Conservation (phyloP, 1,140 invertebrate genomes). For the Drosophila biarmipes region DNA sequence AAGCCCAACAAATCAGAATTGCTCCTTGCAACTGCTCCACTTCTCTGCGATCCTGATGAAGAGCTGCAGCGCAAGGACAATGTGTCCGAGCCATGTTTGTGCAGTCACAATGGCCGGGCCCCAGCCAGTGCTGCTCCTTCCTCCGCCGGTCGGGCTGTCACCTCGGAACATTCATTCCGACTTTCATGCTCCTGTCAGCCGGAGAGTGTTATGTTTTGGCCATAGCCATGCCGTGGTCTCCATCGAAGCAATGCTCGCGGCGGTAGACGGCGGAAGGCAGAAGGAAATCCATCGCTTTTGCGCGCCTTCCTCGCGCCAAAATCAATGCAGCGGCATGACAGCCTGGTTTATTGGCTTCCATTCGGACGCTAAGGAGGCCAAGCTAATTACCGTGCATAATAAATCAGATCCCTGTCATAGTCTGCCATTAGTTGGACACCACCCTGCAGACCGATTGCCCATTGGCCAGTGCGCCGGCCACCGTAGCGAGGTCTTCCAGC, state of each 20-base stretch:
- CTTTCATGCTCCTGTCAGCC: slow-evolving; percentile 61
- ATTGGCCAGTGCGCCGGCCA: not conserved
- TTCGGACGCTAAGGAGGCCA: slow-evolving; percentile 68
- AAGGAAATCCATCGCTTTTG: slow-evolving; percentile 29
- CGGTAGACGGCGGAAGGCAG: not conserved
- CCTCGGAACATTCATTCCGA: slow-evolving; percentile 63
- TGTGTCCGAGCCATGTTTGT: slow-evolving; percentile 51
- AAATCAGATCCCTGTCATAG: slow-evolving; percentile 76
- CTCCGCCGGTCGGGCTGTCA: slow-evolving; percentile 40
- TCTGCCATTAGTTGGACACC: slow-evolving; percentile 76
- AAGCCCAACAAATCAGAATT: not conserved
- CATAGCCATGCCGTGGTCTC: slow-evolving; percentile 17
- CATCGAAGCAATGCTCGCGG: slow-evolving; percentile 6
- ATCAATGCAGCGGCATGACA: slow-evolving; percentile 63
- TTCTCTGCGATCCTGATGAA: slow-evolving; percentile 7
- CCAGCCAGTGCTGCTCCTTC: slow-evolving; percentile 11
- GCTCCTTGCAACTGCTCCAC: not conserved
- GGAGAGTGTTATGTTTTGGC: slow-evolving; percentile 58
- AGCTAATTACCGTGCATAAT: slow-evolving; percentile 79
- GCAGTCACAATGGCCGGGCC: slow-evolving; percentile 52
- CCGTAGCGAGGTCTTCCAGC: slow-evolving; percentile 44
- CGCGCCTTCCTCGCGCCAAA: slow-evolving; percentile 42
- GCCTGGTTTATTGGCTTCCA: slow-evolving; percentile 47
- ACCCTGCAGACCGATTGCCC: slow-evolving; percentile 1
- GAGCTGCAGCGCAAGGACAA: slow-evolving; percentile 11